Evolutionary conservation across 2,888 invertebrate species (phyloP), one percentile per base, ranked within the genome.

Genomic region (Cepaea hortensis): DNA sequence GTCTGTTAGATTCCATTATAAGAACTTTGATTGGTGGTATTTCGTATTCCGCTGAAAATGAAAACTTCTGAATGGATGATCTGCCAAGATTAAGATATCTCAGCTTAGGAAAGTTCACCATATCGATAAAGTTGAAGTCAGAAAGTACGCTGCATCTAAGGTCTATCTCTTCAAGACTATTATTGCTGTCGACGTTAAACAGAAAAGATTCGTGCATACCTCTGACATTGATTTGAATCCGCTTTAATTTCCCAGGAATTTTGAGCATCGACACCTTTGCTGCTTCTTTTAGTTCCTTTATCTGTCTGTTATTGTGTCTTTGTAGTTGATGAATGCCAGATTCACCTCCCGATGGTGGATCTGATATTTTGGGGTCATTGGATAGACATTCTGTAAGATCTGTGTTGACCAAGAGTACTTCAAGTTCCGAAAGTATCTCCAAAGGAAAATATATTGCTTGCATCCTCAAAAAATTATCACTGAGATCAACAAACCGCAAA

Each of bases 91-190:
- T 70, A 3, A 81, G 15, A 81, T 13, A 48, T 35, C 72, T 46
- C 0, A 84, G 76, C 4, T 76, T 68, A 13, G 62, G 84, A 0
- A 84, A 76, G 4, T 6, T 62, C 35, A 62, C 15, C 20, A 84
- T 46, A 9, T 13, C 48, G 6, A 1, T 7, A 20, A 68, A 35
- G 9, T 48, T n/a, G 1, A 84, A 48, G 7, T 48, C 35, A 1
- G 75, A n/a, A 62, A 84, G 35, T 65, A 7, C 3, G 23, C 75
- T 76, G 13, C 76, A 75, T 7, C 76, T 76, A 13, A 84, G n/a
- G 23, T 84, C 84, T 3, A 84, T 0, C 9, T 20, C 35, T 35
- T 70, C 48, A 0, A 84, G 20, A 23, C 65, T 75, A 20, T 84
- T 75, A 3, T 15, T 3, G 0, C 18, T 46, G 9, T 62, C 62